phyloP scores from a whole-genome alignment of 1,140 invertebrate species.

The Galendromus occidentalis region DNA sequence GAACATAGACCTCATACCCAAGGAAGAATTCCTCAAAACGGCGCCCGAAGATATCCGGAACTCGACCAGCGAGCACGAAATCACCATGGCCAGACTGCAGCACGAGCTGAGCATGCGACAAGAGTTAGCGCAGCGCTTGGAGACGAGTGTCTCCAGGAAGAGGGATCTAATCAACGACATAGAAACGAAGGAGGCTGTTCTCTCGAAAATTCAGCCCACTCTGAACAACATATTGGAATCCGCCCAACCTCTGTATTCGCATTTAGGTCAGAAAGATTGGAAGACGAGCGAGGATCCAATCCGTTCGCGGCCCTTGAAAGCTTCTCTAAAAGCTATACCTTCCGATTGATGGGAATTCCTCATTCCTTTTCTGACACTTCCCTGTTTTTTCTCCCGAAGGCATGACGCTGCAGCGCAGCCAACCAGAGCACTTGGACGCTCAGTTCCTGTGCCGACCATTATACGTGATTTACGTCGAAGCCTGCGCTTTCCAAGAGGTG shows the following conservation, averaged over 20 bases:
- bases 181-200: slow-evolving; percentile 49
- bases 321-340: not conserved
- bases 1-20: slow-evolving; percentile 61
- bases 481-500: slow-evolving; percentile 54
- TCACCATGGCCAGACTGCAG: slow-evolving; percentile 62
- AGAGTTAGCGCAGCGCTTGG: slow-evolving; percentile 51
- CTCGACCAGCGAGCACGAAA: slow-evolving; percentile 48
- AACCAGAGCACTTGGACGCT: slow-evolving; percentile 50
- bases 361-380: not conserved
- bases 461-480: slow-evolving; percentile 69
- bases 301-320: not conserved
- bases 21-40: slow-evolving; percentile 62
- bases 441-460: slow-evolving; percentile 54
- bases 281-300: not conserved
- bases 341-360: too few species aligned
- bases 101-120: slow-evolving; percentile 80
- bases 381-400: not conserved
- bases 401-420: slow-evolving; percentile 51
- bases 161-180: slow-evolving; percentile 46
- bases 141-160: slow-evolving; percentile 50
- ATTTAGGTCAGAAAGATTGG: slow-evolving; percentile 37
- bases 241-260: slow-evolving; percentile 71
- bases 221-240: slow-evolving; percentile 49
- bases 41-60: slow-evolving; percentile 49
- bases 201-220: slow-evolving; percentile 60